Percentiles rank a stretch among this genome's conserved stretches.
These are phyloP conservation scores for Sclerurus mexicanus DNA, from an alignment of 2,113 vertebrate species.

Conservation along the genomic window DNA sequence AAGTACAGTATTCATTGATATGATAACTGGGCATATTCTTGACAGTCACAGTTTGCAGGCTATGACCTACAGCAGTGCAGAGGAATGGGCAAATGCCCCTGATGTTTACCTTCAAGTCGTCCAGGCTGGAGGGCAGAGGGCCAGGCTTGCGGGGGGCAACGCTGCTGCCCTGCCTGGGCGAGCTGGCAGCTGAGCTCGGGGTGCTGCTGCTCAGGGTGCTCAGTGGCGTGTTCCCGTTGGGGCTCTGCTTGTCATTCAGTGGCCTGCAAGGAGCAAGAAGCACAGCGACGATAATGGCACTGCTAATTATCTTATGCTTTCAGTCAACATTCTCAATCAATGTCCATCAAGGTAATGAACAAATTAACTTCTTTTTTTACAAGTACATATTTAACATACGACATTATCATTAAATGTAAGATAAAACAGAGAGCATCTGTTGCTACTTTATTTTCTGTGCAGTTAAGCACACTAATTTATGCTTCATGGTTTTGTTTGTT, in stretches of 20 bases:
- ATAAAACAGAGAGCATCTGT: neutral
- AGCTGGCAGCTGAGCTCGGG: conserved; percentile 72
- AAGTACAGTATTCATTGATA: neutral
- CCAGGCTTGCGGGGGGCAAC: conserved; percentile 85
- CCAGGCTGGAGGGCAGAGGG: conserved; percentile 89
- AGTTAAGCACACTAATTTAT: neutral
- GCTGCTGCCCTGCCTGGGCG: conserved; percentile 72
- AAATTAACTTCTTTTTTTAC: neutral
- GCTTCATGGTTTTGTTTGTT: neutral
- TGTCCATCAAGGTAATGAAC: neutral
- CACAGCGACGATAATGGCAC: neutral
- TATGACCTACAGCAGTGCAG: neutral
- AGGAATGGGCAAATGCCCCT: neutral
- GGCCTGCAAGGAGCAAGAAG: conserved; percentile 71
- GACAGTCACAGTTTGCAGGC: neutral
- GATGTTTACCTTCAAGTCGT: conserved; percentile 91
- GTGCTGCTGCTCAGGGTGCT: conserved; percentile 62
- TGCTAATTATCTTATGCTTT: neutral
- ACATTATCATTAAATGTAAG: neutral
- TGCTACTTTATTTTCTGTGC: neutral
- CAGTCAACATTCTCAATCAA: neutral
- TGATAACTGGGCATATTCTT: neutral
- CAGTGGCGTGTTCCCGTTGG: conserved; percentile 58
- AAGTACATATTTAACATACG: neutral
- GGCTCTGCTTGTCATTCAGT: conserved; percentile 84